Percentiles rank a stretch among this genome's conserved stretches.
Evolutionary conservation across 2,888 invertebrate genomes (phyloP).

Genomic region (Mayetiola destructor): DNA sequence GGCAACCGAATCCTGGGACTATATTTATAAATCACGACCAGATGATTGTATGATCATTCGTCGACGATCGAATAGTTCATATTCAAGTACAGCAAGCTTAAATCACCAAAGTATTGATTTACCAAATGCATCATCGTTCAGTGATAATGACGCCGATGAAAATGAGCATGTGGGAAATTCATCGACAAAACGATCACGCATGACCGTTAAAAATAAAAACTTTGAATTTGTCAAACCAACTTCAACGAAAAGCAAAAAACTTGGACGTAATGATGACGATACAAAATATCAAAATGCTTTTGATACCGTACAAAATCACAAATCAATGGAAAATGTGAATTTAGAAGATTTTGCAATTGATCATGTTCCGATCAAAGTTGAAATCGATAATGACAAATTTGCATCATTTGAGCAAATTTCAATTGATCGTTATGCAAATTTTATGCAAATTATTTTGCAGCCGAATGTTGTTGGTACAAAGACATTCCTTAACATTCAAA

Average conservation of each 20-base stretch:
- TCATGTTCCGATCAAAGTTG: background rate
- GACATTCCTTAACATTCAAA: slow-evolving; percentile 33
- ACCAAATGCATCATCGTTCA: slow-evolving; percentile 16
- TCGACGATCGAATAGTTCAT: slow-evolving; percentile 70
- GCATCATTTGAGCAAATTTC: background rate
- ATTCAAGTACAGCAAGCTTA: slow-evolving; percentile 52
- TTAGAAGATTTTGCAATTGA: background rate
- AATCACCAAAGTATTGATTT: slow-evolving; percentile 42
- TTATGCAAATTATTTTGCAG: slow-evolving; percentile 48
- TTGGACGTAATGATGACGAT: slow-evolving; percentile 16
- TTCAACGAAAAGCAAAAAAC: slow-evolving; percentile 26
- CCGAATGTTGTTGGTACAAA: slow-evolving; percentile 43
- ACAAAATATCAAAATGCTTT: slow-evolving; percentile 20
- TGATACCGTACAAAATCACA: slow-evolving; percentile 21
- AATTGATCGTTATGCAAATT: slow-evolving; percentile 26
- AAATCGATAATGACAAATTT: background rate
- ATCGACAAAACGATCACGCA: background rate
- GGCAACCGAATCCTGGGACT: slow-evolving; percentile 38
- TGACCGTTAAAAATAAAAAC: slow-evolving; percentile 16
- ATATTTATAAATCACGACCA: slow-evolving; percentile 42
- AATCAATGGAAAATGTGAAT: background rate
- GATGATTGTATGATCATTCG: slow-evolving; percentile 70
- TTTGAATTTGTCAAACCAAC: slow-evolving; percentile 34
- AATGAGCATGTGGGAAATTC: slow-evolving; percentile 1
- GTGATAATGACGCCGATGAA: slow-evolving; percentile 2